Evolutionary conservation across 2,888 invertebrate genomes (phyloP), one percentile per base, ranked within the genome.

Genomic region (Drosophila pullipes): DNA sequence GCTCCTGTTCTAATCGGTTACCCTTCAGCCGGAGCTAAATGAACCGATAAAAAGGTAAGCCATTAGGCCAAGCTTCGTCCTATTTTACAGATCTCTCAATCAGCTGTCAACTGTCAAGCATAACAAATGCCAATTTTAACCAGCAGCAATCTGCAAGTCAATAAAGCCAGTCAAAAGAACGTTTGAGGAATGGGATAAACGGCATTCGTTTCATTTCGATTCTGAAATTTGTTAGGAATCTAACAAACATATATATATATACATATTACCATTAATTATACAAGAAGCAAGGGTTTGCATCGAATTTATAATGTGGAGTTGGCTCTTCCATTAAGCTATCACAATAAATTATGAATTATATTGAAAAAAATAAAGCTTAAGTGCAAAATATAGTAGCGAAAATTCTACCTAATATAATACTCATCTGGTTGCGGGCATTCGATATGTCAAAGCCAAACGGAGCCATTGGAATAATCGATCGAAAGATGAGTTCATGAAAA

Each of bases 61-160:
- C 83, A 79, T 82, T 79, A 69, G 75, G 62, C 58, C 69, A 50
- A 63, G 39, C 33, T 50, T 64, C n/a, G 62, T 49, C 44, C 71
- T 65, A 66, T 68, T 74, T 71, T 71, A 59, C 69, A 80, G 65
- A 80, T 73, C 72, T 83, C 74, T 85, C 83, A 79, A 85, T 85
- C 82, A 83, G 82, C 82, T 82, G 79, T 82, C 76, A 85, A 69
- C 81, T 83, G 82, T 77, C 81, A 65, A 52, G 63, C 76, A 57
- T 49, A 74, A 66, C 74, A 74, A 81, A 81, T 83, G 74, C 69
- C 76, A 81, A 81, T 80, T 77, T 74, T 35, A 62, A 64, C 66
- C 70, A 50, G 52, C 60, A 63, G 58, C 73, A 72, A 74, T 83
- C 81, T 68, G 74, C 76, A 69, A 78, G 78, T 76, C 82, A 82